Base-by-base conservation (phyloP, 2,113 vertebrate genomes). In the Podarcis raffonei region DNA sequence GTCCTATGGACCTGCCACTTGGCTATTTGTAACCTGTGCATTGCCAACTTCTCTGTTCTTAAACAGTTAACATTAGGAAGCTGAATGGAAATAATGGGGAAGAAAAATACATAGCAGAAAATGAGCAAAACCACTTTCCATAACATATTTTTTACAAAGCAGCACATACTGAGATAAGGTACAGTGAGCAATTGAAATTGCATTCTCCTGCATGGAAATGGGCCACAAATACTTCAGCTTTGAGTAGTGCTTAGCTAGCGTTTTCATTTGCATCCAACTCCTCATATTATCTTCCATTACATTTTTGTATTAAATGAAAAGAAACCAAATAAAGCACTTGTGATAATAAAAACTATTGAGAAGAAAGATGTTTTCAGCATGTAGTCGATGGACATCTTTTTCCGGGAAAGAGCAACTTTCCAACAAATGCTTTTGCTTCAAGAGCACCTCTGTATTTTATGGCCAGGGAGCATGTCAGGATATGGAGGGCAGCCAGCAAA, bases 301-400 rank as follows among this genome's bases (percentile, higher is more conserved):
- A n/a, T 53, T 3, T 90, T 94, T 95, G 81, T 69, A 85, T 91
- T 92, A 35, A 85, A 89, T 65, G n/a, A 18, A 8, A 16, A 13
- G 18, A 69, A 48, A 12, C 11, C 18, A 81, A 22, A 37, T 12
- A 32, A 53, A 86, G 22, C 27, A 13, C 27, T 78, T 35, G n/a
- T 78, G 2, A 78, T 48, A 86, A 79, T 69, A 53, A 62, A n/a
- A 32, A 35, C 30, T 6, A 68, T 48, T 86, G 48, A 23, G 65
- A 87, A 35, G 22, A 22, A 53, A 25, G 27, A 48, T 18, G 5
- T 71, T 25, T 48, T 83, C 27, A 48, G 27, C 48, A 71, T 32
- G 39, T 15, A 48, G 27, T 22, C 30, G 2, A 35, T 53, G 7
- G n/a, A 53, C 30, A 69, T 32, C 6, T 23, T 37, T 66, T 66